Evolutionary conservation across 2,797 vertebrate genomes (phyloP).

Genomic region (Stomatorhinus walkeri): DNA sequence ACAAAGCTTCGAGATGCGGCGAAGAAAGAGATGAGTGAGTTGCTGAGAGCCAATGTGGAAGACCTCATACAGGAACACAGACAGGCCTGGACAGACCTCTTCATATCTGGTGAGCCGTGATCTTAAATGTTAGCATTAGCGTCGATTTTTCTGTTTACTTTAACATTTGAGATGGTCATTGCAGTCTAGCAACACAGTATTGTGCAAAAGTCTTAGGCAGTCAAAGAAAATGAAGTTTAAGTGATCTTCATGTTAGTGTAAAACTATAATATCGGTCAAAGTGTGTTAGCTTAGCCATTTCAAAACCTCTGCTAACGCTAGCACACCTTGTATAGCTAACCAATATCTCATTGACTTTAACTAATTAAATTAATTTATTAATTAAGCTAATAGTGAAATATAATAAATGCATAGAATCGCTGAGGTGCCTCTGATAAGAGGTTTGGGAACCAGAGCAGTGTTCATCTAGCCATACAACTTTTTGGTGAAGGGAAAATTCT

Average conservation of each 20-base stretch:
- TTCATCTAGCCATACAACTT: not conserved
- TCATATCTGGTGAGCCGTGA: constrained; percentile 75
- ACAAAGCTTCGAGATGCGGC: constrained; percentile 63
- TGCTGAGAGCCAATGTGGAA: constrained; percentile 65
- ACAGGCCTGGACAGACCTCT: constrained; percentile 85
- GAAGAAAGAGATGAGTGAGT: constrained; percentile 78
- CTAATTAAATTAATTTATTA: too few relatives aligned
- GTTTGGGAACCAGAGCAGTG: not conserved
- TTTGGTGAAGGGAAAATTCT: not conserved
- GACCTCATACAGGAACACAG: constrained; percentile 79
- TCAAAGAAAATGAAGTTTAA: not conserved
- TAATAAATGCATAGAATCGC: not conserved
- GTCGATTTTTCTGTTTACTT: not conserved
- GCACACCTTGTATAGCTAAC: too few relatives aligned
- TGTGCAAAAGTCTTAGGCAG: not conserved
- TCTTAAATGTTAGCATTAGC: not conserved
- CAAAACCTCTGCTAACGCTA: not conserved
- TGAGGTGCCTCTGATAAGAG: not conserved
- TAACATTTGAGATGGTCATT: not conserved
- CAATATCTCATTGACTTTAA: too few relatives aligned
- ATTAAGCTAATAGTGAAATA: too few relatives aligned
- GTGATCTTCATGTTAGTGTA: not conserved
- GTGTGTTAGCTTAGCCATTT: not conserved
- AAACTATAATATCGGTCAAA: not conserved
- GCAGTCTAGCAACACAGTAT: not conserved